phyloP scores from a whole-genome alignment of 2,113 vertebrate species.

The Marcusenius ussheri region DNA sequence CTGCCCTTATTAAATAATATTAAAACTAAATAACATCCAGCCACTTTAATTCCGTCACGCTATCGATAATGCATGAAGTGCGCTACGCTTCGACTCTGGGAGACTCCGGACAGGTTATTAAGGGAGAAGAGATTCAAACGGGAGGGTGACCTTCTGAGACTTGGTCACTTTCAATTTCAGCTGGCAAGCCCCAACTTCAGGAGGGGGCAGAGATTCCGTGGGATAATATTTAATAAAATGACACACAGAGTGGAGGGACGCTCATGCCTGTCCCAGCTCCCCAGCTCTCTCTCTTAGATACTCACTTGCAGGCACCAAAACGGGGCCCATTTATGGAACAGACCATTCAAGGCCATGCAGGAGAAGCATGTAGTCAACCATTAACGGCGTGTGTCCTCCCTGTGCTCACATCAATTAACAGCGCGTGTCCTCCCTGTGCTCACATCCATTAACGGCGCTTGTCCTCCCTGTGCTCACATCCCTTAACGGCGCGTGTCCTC shows the following conservation, averaged over 20 bases:
- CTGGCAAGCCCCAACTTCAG: not conserved
- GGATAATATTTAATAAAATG: not conserved
- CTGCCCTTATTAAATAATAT: constrained; percentile 8
- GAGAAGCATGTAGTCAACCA: not conserved
- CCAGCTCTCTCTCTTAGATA: not conserved
- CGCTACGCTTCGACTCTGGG: not conserved
- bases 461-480: not conserved
- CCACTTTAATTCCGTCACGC: not conserved
- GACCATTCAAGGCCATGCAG: not conserved
- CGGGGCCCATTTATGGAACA: not conserved
- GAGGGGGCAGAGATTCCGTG: not conserved
- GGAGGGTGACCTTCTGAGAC: not conserved
- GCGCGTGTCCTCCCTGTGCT: not conserved
- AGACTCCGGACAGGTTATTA: constrained; percentile 12
- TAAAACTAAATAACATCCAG: constrained; percentile 8
- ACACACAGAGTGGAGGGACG: not conserved
- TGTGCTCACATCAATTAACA: not conserved
- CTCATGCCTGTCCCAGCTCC: not conserved
- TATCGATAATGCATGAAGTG: constrained; percentile 9
- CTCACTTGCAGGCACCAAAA: not conserved
- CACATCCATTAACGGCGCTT: not conserved
- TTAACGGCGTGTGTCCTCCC: not conserved
- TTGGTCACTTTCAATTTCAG: not conserved
- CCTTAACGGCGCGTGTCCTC: too few species aligned
- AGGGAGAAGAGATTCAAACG: not conserved